Percentiles rank a stretch among this genome's conserved stretches.
Evolutionary conservation across 2,888 invertebrate genomes (phyloP).

Genomic region (Neoscelio sp.): DNA sequence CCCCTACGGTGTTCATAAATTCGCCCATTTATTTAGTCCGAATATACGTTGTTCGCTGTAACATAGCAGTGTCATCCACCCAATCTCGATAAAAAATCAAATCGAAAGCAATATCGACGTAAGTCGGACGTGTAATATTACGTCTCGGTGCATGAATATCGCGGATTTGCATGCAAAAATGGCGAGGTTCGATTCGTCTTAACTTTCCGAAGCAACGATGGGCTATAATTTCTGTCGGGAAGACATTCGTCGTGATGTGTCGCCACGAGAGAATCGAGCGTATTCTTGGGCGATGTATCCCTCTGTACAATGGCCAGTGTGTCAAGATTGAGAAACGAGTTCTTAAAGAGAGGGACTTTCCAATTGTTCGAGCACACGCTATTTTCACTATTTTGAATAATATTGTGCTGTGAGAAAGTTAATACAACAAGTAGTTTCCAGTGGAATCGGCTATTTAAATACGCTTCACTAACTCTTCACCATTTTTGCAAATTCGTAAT

Average conservation of each 20-base stretch:
- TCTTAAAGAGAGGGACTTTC: conserved; percentile 27
- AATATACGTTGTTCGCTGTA: no score
- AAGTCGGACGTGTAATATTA: not conserved
- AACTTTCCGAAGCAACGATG: conserved; percentile 2
- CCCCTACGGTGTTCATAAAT: no score
- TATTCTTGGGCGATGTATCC: not conserved
- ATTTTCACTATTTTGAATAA: conserved; percentile 39
- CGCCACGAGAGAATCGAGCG: conserved; percentile 8
- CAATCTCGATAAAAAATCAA: no score
- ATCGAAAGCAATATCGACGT: not conserved
- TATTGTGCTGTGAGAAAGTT: conserved; percentile 11
- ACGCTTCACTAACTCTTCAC: no score
- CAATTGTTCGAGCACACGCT: conserved; percentile 18
- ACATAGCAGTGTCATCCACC: no score
- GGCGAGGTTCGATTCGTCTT: conserved; percentile 25
- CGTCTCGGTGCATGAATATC: not conserved
- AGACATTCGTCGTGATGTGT: conserved; percentile 26
- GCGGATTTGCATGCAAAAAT: conserved; percentile 39
- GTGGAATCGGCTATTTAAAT: not conserved
- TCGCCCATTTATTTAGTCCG: no score
- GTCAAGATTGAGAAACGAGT: conserved; percentile 24
- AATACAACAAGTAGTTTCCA: not conserved
- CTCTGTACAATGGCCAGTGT: conserved; percentile 28
- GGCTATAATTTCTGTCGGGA: conserved; percentile 27
- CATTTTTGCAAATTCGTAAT: no score